Evolutionary conservation across 2,888 invertebrate species (phyloP).

Genomic region (Phaedon cochleariae): DNA sequence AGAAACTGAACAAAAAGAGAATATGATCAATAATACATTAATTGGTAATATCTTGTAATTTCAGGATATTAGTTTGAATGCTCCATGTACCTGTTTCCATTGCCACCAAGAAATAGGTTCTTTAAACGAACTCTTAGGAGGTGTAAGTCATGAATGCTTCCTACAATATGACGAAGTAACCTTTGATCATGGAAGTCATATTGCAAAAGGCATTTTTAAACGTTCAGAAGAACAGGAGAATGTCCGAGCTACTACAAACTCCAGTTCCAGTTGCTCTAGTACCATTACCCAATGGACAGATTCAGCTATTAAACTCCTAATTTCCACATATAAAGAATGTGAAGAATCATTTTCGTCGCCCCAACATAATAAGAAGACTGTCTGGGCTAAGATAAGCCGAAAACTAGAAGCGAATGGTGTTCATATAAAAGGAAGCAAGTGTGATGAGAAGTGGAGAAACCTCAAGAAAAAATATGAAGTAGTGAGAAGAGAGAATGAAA

Average conservation of each 20-base stretch:
- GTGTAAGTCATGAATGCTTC: background rate
- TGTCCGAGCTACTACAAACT: background rate
- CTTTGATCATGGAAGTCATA: background rate
- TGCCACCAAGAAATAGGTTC: background rate
- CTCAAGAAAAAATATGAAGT: conserved; percentile 9
- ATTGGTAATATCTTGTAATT: background rate
- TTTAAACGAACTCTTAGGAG: background rate
- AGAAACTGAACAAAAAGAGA: background rate
- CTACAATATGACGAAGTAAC: background rate
- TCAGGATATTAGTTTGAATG: background rate
- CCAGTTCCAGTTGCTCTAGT: background rate
- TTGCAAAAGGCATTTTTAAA: background rate
- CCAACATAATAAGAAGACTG: conserved; percentile 4
- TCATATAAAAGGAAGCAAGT: background rate
- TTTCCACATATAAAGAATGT: conserved; percentile 2
- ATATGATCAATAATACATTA: background rate
- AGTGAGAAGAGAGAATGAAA: background rate
- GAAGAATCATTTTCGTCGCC: conserved; percentile 5
- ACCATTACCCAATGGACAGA: background rate
- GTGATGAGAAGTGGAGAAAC: conserved; percentile 14
- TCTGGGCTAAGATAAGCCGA: conserved; percentile 3
- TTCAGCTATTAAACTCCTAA: background rate
- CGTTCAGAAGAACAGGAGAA: background rate
- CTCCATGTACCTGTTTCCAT: background rate
- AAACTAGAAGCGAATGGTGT: background rate